These are phyloP conservation scores for Drosophila orena DNA, from an alignment of 1,140 invertebrate genomes.

Conservation along the genomic window DNA sequence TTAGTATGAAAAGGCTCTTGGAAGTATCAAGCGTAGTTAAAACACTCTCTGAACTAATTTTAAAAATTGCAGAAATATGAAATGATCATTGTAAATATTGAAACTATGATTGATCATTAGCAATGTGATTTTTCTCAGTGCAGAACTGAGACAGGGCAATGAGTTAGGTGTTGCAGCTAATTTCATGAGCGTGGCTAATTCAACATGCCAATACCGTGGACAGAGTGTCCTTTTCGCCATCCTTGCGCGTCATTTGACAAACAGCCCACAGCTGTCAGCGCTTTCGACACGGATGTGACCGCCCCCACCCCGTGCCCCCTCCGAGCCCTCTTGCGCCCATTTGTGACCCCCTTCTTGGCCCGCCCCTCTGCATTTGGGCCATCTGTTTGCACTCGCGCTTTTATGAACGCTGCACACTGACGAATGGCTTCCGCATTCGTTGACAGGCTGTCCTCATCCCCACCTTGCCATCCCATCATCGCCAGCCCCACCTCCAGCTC, in stretches of 20 bases:
- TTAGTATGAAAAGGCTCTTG: no score
- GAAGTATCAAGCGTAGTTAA: no score
- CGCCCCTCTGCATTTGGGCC: constrained; percentile 25
- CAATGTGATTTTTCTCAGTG: neutral
- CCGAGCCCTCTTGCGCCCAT: neutral
- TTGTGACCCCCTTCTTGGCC: neutral
- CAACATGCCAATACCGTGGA: constrained; percentile 66
- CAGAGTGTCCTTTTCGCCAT: constrained; percentile 18
- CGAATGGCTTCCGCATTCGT: constrained; percentile 71
- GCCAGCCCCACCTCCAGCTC: constrained; percentile 2
- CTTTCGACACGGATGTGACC: constrained; percentile 37
- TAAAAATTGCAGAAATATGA: no score
- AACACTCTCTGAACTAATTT: no score
- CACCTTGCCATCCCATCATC: neutral
- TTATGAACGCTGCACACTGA: constrained; percentile 67
- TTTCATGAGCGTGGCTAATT: constrained; percentile 70
- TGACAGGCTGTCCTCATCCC: constrained; percentile 21
- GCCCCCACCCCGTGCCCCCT: neutral
- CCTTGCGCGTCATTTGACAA: constrained; percentile 43
- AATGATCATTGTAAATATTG: no score
- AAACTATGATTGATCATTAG: neutral
- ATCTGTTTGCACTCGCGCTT: constrained; percentile 64
- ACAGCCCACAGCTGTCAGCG: constrained; percentile 59
- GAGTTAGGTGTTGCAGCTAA: constrained; percentile 60
- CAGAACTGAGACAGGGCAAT: constrained; percentile 6